These are phyloP conservation scores for Megaceryle maxima DNA, from an alignment of 2,113 vertebrate genomes.

Conservation along the genomic window DNA sequence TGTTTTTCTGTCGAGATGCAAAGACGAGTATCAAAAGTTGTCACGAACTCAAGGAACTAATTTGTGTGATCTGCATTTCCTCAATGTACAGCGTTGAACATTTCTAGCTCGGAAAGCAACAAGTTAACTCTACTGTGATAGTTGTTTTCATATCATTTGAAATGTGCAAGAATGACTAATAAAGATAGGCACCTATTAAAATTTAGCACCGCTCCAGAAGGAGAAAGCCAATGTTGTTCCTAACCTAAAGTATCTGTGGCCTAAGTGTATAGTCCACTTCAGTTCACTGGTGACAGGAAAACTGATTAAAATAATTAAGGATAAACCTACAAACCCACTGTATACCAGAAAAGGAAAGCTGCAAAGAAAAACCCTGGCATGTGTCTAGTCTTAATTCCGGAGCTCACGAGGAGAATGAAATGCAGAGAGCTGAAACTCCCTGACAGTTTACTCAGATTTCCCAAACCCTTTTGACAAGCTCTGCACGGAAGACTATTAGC, in stretches of 20 bases:
- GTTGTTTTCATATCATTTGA: not conserved
- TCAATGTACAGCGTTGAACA: not conserved
- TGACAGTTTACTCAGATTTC: not conserved
- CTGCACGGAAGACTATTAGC: not conserved
- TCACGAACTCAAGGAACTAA: not conserved
- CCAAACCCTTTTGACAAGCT: constrained; percentile 4
- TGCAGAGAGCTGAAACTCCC: not conserved
- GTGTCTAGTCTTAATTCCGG: not conserved
- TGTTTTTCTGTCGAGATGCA: not conserved
- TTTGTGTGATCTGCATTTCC: not conserved
- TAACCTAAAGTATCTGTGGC: not conserved
- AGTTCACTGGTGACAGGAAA: not conserved
- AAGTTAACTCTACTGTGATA: not conserved
- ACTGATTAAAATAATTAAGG: not conserved
- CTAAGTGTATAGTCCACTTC: not conserved
- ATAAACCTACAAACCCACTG: not conserved
- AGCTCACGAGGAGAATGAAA: not conserved
- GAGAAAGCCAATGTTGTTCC: not conserved
- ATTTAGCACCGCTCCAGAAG: not conserved
- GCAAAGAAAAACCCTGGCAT: not conserved
- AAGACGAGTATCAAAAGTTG: not conserved
- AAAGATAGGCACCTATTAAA: not conserved
- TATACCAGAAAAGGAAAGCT: not conserved
- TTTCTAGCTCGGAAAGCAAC: not conserved
- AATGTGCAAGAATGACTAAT: not conserved